phyloP scores from a whole-genome alignment of 2,888 invertebrate species.

The Anthophora plumipes region DNA sequence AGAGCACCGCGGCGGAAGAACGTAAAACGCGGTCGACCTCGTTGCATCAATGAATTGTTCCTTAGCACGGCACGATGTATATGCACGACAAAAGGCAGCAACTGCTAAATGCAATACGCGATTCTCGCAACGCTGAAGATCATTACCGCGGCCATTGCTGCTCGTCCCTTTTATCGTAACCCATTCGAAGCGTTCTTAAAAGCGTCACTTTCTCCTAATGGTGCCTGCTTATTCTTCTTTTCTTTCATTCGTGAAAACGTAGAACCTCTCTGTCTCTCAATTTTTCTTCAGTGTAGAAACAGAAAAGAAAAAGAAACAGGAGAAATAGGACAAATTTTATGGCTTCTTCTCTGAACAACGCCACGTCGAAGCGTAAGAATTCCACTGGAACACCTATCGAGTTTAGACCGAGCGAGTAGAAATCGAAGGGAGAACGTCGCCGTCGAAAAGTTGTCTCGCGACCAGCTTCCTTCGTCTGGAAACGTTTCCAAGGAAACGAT shows the following conservation, averaged over 20 bases:
- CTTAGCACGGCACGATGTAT: neutral
- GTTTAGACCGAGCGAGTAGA: no score
- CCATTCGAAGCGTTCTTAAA: constrained; percentile 10
- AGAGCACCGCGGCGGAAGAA: neutral
- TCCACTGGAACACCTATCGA: constrained; percentile 27
- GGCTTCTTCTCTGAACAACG: constrained; percentile 36
- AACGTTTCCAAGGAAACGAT: constrained; percentile 33
- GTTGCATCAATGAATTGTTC: constrained; percentile 8
- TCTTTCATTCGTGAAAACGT: constrained; percentile 26
- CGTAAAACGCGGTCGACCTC: neutral
- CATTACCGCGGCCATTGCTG: constrained; percentile 11
- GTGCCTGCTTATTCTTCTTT: neutral
- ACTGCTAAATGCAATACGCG: neutral
- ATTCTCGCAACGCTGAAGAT: constrained; percentile 20
- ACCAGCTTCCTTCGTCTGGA: constrained; percentile 23
- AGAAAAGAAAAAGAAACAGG: constrained; percentile 34
- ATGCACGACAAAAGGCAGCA: neutral
- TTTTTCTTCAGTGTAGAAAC: neutral
- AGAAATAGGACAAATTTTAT: constrained; percentile 47
- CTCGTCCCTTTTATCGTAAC: constrained; percentile 18
- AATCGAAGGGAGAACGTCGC: neutral
- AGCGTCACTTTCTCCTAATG: constrained; percentile 21
- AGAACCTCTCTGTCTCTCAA: constrained; percentile 23
- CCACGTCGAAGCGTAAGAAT: constrained; percentile 39
- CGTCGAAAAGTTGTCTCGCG: constrained; percentile 19